phyloP scores from a whole-genome alignment of 2,113 vertebrate species.

The Sinosuthora webbiana region DNA sequence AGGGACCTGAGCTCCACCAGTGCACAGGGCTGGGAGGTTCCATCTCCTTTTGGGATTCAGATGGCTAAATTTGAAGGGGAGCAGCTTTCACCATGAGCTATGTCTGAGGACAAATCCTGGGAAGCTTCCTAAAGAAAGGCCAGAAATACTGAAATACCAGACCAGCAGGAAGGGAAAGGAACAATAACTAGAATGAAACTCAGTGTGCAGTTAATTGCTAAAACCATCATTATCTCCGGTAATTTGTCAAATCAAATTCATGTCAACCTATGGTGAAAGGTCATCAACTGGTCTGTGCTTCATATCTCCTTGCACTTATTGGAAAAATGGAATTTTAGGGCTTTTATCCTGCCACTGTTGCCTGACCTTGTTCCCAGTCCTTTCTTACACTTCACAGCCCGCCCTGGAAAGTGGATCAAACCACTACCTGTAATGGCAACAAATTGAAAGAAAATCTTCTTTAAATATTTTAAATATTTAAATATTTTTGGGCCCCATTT shows the following conservation, averaged over 20 bases:
- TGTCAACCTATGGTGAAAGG: background rate
- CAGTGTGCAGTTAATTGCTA: background rate
- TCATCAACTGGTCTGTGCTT: background rate
- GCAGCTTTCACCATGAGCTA: background rate
- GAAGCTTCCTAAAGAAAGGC: background rate
- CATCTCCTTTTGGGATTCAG: background rate
- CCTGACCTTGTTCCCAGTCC: background rate
- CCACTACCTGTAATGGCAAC: background rate
- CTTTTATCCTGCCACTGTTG: background rate
- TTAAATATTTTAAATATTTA: background rate
- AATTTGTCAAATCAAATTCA: conserved; percentile 3
- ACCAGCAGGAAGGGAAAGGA: background rate
- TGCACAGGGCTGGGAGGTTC: background rate
- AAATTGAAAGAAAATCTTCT: background rate
- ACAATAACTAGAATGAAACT: background rate
- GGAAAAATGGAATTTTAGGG: background rate
- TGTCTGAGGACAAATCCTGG: background rate
- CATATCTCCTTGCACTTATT: background rate
- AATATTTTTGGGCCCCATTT: background rate
- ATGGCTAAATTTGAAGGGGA: background rate
- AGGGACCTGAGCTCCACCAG: background rate
- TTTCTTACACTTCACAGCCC: background rate
- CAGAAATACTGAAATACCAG: background rate
- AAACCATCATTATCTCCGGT: background rate
- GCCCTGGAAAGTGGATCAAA: background rate